Percentiles rank a stretch among this genome's conserved stretches.
phyloP scores from a whole-genome alignment of 2,113 vertebrate genomes.

The Carassius carassius region DNA sequence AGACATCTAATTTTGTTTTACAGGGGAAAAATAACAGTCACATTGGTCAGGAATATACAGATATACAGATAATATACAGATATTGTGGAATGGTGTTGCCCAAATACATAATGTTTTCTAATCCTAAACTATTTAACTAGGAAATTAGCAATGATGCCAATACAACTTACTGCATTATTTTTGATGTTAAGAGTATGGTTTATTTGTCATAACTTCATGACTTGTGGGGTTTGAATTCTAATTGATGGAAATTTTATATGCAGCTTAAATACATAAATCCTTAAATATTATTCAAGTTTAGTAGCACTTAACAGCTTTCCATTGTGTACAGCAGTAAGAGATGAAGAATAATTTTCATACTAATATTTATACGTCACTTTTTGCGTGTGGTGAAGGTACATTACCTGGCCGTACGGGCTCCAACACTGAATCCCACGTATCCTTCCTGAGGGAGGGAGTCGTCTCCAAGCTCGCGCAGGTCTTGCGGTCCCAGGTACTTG shows the following conservation, averaged over 20 bases:
- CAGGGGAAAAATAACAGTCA: neutral
- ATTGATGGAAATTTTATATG: neutral
- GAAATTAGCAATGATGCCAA: no score
- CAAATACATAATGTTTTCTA: no score
- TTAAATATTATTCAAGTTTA: no score
- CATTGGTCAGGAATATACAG: neutral
- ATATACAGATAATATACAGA: no score
- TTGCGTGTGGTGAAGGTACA: neutral
- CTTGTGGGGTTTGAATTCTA: neutral
- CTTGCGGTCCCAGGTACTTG: conserved; percentile 95
- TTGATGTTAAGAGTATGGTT: neutral
- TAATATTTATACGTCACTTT: no score
- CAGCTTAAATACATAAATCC: neutral
- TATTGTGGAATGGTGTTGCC: neutral
- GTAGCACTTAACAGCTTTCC: neutral
- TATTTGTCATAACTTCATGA: neutral
- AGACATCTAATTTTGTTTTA: neutral
- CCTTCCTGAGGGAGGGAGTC: conserved; percentile 96
- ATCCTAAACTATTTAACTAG: neutral
- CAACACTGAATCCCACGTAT: conserved; percentile 96
- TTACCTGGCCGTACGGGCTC: conserved; percentile 94
- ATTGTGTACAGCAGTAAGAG: no score
- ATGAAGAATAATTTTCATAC: no score
- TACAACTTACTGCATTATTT: neutral
- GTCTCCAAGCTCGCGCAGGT: conserved; percentile 93